phyloP scores from a whole-genome alignment of 1,140 invertebrate species.

The Cyphomyrmex costatus region DNA sequence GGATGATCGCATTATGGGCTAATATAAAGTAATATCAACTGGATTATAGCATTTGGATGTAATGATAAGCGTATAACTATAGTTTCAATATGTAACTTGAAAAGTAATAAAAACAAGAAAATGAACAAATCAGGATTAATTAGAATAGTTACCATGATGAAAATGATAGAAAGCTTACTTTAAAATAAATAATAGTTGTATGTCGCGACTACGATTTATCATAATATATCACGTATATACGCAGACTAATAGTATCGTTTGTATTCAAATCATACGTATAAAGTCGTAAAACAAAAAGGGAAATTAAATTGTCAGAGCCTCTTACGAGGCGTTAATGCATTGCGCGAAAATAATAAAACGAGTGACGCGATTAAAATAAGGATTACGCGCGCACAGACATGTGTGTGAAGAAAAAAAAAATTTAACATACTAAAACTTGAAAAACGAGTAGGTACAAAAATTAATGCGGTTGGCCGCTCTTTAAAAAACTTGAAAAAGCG shows the following conservation, averaged over 20 bases:
- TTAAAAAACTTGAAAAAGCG: background rate
- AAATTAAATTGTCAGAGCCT: background rate
- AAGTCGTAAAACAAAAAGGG: background rate
- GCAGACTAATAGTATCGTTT: background rate
- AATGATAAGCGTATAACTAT: background rate
- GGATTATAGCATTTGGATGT: background rate
- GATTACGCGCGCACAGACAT: background rate
- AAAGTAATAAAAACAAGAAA: background rate
- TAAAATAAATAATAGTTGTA: background rate
- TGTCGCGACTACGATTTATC: background rate
- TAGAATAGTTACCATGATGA: background rate
- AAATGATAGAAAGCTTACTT: background rate
- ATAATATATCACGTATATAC: background rate
- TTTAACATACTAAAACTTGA: background rate
- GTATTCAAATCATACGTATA: background rate
- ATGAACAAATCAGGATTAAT: background rate
- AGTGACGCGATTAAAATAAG: background rate
- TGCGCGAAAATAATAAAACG: background rate
- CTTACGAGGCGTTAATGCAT: background rate
- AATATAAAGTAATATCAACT: conserved; percentile 13
- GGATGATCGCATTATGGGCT: conserved; percentile 7
- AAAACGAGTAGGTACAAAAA: background rate
- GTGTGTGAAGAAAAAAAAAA: background rate
- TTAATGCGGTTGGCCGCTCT: background rate
- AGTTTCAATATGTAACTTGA: background rate